Evolutionary conservation across 2,888 invertebrate species (phyloP).

Genomic region (Amiota minor): DNA sequence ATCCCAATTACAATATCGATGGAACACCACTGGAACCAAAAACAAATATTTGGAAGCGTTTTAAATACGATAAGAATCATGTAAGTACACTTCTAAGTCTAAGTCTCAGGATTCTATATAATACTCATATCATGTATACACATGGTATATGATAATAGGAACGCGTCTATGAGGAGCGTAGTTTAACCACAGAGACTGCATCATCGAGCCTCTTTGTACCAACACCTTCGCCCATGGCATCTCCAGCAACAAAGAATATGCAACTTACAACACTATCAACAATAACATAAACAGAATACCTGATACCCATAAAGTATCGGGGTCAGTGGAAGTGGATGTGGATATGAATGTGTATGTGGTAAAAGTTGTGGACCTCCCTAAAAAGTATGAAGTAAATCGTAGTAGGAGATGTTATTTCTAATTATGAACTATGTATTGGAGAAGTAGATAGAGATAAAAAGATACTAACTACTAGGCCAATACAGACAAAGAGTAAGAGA

Average conservation of each 20-base stretch:
- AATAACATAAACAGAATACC: slow-evolving; percentile 58
- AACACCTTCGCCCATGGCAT: slow-evolving; percentile 72
- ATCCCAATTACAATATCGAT: slow-evolving; percentile 86
- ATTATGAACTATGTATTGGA: too few relatives aligned
- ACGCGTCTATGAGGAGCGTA: slow-evolving; percentile 72
- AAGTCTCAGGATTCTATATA: not conserved
- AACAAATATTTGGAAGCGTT: slow-evolving; percentile 81
- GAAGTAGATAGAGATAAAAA: too few relatives aligned
- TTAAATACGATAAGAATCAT: slow-evolving; percentile 81
- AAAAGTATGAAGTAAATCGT: too few relatives aligned
- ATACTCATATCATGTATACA: not conserved
- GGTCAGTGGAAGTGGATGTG: not conserved
- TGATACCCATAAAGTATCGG: not conserved
- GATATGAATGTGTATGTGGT: too few relatives aligned
- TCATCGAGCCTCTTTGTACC: slow-evolving; percentile 72
- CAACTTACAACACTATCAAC: slow-evolving; percentile 70
- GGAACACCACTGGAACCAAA: slow-evolving; percentile 74
- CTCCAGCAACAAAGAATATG: slow-evolving; percentile 70
- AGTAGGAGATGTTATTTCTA: too few relatives aligned
- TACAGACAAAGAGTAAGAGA: too few relatives aligned
- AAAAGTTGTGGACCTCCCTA: too few relatives aligned
- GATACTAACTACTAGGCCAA: too few relatives aligned
- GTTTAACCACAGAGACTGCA: slow-evolving; percentile 71
- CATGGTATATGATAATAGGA: slow-evolving; percentile 60
- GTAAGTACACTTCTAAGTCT: slow-evolving; percentile 50